Conservation (phyloP, 2,797 vertebrate genomes). For the Hypotaenidia philippensis region DNA sequence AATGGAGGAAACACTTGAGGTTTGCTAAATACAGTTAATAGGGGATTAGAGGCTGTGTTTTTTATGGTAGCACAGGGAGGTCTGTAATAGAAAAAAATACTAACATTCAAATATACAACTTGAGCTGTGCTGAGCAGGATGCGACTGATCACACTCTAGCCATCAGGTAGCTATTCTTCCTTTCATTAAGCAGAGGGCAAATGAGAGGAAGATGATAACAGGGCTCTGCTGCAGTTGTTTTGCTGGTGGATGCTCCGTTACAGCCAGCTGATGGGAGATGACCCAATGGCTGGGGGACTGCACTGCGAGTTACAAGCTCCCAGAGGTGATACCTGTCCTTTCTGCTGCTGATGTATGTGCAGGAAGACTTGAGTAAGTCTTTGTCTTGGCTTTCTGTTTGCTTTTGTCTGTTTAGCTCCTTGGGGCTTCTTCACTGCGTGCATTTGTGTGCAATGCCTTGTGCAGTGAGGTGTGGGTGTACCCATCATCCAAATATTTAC, state of each 20-base stretch:
- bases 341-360: neutral
- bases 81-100: constrained; percentile 68
- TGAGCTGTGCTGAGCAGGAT: neutral
- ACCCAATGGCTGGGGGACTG: neutral
- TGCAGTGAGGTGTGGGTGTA: neutral
- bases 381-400: neutral
- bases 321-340: neutral
- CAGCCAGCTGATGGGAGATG: neutral
- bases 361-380: neutral
- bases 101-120: constrained; percentile 50
- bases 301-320: neutral
- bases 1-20: constrained; percentile 74
- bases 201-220: neutral
- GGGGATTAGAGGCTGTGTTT: constrained; percentile 70
- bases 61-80: constrained; percentile 59
- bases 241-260: neutral
- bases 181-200: neutral
- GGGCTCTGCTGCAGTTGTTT: neutral
- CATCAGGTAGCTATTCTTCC: neutral
- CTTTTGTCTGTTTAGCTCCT: neutral
- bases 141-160: neutral
- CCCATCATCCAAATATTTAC: neutral
- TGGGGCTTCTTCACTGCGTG: neutral
- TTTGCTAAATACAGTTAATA: constrained; percentile 75
- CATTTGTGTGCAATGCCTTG: neutral